A percentile compares a stretch with the other conserved stretches of the same genome.
Conservation (phyloP, 2,113 vertebrate species). For the Otus sunia region DNA sequence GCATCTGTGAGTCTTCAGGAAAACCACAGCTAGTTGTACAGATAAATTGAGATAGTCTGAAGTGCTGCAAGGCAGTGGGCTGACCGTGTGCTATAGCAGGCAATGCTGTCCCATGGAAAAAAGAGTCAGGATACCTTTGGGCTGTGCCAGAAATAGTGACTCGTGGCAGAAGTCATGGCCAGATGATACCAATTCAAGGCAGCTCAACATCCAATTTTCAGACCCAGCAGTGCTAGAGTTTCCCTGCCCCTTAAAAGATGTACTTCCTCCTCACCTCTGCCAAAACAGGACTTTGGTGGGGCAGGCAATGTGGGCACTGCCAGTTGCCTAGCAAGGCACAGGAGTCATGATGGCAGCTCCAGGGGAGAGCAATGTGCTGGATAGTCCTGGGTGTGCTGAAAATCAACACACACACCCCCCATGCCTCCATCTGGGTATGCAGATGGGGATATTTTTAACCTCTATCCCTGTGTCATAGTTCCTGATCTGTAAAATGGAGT, state of each 20-base stretch:
- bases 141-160: neutral
- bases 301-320: fast-evolving
- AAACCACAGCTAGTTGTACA: neutral
- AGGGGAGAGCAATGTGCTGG: neutral
- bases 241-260: neutral
- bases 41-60: neutral
- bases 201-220: neutral
- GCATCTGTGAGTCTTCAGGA: neutral
- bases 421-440: neutral
- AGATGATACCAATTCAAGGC: neutral
- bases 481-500: neutral
- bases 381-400: neutral
- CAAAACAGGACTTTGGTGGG: neutral
- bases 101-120: neutral
- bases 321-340: neutral
- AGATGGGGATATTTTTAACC: neutral
- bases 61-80: neutral
- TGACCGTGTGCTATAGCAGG: neutral
- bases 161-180: neutral
- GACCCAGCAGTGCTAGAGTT: neutral
- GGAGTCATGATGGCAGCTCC: neutral
- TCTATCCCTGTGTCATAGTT: neutral
- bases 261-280: neutral
- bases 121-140: neutral
- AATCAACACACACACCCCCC: neutral